Evolutionary conservation across 2,113 vertebrate genomes (phyloP).

Genomic region (Bos indicus): DNA sequence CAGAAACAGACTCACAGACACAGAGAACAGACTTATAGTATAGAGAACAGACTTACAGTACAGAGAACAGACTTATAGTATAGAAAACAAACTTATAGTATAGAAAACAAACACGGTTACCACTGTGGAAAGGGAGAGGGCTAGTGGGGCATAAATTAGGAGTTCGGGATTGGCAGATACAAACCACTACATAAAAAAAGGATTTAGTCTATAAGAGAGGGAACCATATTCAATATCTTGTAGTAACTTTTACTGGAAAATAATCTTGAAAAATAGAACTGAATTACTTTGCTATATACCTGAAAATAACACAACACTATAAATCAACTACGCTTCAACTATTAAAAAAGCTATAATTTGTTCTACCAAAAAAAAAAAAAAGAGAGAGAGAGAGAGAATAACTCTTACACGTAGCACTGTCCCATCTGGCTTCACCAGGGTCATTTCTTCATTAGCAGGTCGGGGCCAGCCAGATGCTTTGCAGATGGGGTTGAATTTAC

Average conservation of each 20-base stretch:
- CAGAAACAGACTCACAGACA: background rate
- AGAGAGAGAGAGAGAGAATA: background rate
- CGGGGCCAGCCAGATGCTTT: conserved; percentile 83
- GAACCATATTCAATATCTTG: background rate
- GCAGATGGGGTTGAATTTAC: conserved; percentile 80
- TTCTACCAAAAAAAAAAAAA: background rate
- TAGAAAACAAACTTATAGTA: background rate
- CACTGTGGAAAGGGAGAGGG: background rate
- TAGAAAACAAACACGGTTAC: background rate
- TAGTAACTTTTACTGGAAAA: background rate
- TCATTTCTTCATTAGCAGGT: conserved; percentile 85
- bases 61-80: no score
- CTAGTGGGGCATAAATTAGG: background rate
- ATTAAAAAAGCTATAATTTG: background rate
- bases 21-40: no score
- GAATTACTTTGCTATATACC: background rate
- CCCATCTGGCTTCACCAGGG: conserved; percentile 85
- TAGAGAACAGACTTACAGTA: background rate
- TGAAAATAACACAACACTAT: background rate
- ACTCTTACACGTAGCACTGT: conserved; percentile 78
- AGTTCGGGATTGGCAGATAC: background rate
- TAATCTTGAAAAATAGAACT: background rate
- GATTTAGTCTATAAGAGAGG: background rate
- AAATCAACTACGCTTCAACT: background rate
- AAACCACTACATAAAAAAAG: background rate